These are phyloP conservation scores for Grammomys surdaster DNA, from an alignment of 2,113 vertebrate genomes.

Conservation along the genomic window DNA sequence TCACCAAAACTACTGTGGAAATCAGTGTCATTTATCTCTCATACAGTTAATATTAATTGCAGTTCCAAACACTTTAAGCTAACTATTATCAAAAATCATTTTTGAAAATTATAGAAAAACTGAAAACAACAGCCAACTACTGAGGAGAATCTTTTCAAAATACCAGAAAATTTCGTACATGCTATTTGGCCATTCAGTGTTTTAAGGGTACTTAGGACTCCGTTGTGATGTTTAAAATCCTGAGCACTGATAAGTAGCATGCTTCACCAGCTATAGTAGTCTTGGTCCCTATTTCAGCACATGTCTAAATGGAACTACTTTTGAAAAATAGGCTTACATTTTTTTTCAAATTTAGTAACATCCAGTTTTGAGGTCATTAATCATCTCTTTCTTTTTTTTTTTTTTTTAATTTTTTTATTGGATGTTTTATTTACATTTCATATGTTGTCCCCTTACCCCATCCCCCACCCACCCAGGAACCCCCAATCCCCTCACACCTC, in stretches of 20 bases:
- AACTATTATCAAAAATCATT: background rate
- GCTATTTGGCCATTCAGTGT: background rate
- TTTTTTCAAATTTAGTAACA: background rate
- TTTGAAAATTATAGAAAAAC: background rate
- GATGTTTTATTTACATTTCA: too few species aligned
- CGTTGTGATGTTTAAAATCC: background rate
- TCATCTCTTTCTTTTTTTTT: background rate
- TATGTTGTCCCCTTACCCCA: too few species aligned
- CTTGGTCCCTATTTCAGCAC: background rate
- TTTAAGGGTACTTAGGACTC: background rate
- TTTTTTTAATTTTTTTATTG: too few species aligned
- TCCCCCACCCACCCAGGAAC: too few species aligned
- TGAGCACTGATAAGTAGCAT: accelerated
- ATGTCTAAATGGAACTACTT: background rate
- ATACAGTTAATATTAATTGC: background rate
- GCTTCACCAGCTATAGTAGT: accelerated
- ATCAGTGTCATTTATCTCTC: too few species aligned
- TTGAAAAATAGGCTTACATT: background rate
- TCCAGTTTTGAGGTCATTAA: background rate
- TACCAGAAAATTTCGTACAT: background rate
- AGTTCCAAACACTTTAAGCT: background rate
- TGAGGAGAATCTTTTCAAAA: background rate
- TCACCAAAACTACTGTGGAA: background rate
- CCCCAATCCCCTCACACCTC: too few species aligned
- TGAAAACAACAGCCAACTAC: background rate